A percentile compares a stretch with the other conserved stretches of the same genome.
These are phyloP conservation scores for Teleogryllus occipitalis DNA, from an alignment of 1,140 invertebrate genomes.

Conservation along the genomic window DNA sequence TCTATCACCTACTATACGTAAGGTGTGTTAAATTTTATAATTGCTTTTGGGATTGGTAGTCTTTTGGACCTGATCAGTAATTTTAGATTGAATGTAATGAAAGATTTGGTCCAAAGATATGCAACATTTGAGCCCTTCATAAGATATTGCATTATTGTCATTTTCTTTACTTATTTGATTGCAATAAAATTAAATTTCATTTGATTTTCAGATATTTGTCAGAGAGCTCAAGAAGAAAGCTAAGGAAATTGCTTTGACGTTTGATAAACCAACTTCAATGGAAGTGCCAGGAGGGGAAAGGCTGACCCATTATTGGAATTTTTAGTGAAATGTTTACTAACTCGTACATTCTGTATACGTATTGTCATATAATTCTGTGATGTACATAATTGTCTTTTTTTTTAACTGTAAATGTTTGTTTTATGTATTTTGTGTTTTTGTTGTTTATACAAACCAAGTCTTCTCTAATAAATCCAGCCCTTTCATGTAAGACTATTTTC, in stretches of 20 bases:
- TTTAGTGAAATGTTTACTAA: constrained; percentile 11
- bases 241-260: constrained; percentile 52
- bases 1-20: too few species aligned
- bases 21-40: not conserved
- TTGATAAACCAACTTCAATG: constrained; percentile 47
- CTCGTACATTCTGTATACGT: not conserved
- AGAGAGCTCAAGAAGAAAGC: constrained; percentile 51
- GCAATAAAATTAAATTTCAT: not conserved
- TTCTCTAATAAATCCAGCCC: too few species aligned
- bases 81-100: not conserved
- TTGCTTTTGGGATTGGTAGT: not conserved
- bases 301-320: constrained; percentile 42
- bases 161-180: not conserved
- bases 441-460: constrained; percentile 7
- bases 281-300: constrained; percentile 40
- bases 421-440: not conserved
- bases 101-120: not conserved
- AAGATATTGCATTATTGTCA: constrained; percentile 7
- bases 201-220: constrained; percentile 47
- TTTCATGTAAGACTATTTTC: too few species aligned
- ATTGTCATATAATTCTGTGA: constrained; percentile 10
- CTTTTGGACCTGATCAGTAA: not conserved
- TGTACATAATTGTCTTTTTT: not conserved
- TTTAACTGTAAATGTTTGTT: not conserved
- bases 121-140: not conserved